These are phyloP conservation scores for Asarcornis scutulata DNA, from an alignment of 2,113 vertebrate species.

Conservation along the genomic window DNA sequence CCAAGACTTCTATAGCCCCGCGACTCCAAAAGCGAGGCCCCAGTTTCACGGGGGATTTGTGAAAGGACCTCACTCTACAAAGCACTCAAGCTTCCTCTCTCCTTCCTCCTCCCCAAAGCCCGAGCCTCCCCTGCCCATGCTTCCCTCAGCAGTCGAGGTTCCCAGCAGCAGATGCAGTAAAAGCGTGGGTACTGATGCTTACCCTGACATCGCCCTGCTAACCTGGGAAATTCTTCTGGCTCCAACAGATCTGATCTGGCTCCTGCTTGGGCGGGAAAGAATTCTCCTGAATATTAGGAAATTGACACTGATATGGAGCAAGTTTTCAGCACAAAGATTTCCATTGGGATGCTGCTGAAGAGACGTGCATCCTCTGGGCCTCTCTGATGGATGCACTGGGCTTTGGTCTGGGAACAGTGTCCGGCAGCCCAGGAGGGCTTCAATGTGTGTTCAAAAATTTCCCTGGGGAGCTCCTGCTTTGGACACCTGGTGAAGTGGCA, in stretches of 20 bases:
- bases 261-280: not conserved
- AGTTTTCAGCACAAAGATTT: not conserved
- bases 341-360: not conserved
- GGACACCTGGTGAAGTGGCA: rapidly evolving
- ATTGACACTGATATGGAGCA: rapidly evolving
- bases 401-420: rapidly evolving
- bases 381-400: rapidly evolving
- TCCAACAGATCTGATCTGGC: not conserved
- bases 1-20: not conserved
- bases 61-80: not conserved
- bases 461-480: not conserved
- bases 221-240: not conserved
- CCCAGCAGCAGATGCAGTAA: not conserved
- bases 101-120: not conserved
- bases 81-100: not conserved
- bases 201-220: not conserved
- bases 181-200: rapidly evolving
- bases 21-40: rapidly evolving
- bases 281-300: not conserved
- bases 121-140: not conserved
- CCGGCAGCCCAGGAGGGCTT: rapidly evolving
- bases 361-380: not conserved
- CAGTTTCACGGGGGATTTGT: not conserved
- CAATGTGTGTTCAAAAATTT: rapidly evolving
- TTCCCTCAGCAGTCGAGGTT: rapidly evolving